Conservation (phyloP, 2,888 invertebrate species). For the Petrophora chlorosata region DNA sequence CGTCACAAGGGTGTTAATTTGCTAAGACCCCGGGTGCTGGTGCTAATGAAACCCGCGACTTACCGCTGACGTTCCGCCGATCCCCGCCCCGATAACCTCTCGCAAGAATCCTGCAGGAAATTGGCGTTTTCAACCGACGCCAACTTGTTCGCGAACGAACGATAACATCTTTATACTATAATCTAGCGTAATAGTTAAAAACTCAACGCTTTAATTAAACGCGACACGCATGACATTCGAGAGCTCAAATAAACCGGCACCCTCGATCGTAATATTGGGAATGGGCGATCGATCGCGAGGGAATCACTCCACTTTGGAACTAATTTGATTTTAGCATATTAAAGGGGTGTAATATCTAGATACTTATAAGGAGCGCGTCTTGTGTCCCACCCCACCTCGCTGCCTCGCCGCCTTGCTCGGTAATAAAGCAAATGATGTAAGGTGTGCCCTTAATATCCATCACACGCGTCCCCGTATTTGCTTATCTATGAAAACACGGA, state of each 20-base stretch:
- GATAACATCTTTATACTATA: slow-evolving; percentile 55
- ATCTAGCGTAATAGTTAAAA: slow-evolving; percentile 42
- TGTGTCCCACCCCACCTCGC: slow-evolving; percentile 57
- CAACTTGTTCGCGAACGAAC: slow-evolving; percentile 51
- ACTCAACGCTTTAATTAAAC: slow-evolving; percentile 56
- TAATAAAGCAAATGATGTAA: slow-evolving; percentile 84
- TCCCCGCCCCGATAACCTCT: slow-evolving; percentile 69
- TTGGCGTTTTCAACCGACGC: slow-evolving; percentile 70
- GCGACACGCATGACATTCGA: slow-evolving; percentile 54
- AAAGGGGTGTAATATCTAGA: slow-evolving; percentile 77
- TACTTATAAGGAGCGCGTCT: slow-evolving; percentile 80
- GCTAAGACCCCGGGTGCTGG: slow-evolving; percentile 68
- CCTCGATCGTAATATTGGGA: slow-evolving; percentile 65
- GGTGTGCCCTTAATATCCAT: slow-evolving; percentile 84
- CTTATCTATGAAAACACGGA: slow-evolving; percentile 82
- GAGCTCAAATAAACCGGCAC: slow-evolving; percentile 59
- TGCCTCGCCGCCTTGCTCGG: slow-evolving; percentile 41
- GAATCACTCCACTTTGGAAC: slow-evolving; percentile 81
- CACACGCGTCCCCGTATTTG: slow-evolving; percentile 82
- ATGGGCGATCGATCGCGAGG: slow-evolving; percentile 72
- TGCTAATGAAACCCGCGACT: slow-evolving; percentile 79
- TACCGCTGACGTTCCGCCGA: slow-evolving; percentile 68
- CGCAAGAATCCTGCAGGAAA: slow-evolving; percentile 77
- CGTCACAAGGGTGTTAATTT: slow-evolving; percentile 79
- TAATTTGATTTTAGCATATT: slow-evolving; percentile 85